Base-by-base conservation (phyloP, 2,888 invertebrate genomes). In the Athetis lepigone region DNA sequence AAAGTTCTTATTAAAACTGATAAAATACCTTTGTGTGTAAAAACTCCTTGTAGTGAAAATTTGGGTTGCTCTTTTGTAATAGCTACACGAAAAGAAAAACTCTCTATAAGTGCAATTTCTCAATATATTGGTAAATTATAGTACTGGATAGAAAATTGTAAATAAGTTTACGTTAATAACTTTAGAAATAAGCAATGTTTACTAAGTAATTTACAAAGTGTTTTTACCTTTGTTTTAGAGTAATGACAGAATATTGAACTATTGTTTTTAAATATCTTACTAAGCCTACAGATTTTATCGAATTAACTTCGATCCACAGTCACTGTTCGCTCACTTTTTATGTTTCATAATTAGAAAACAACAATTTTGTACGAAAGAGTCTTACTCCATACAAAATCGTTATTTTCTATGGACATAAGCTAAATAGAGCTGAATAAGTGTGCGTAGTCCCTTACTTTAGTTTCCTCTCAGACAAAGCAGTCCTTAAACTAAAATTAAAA, bases 41-140 rank as follows among this genome's bases (percentile, higher is more conserved):
- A 42, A 45, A 69, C 54, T 55, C 39, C 47, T 37, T 39, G 40
- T 70, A 72, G 57, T 18, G 42, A 72, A 51, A 11, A 7, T 37
- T 49, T 60, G 50, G 9, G 51, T 56, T 56, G 49, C 47, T 67
- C 56, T 70, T 61, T 25, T 50, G 13, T 33, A 33, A 11, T 33
- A 13, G 13, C 33, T 13, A 58, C 59, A 45, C 71, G 16, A 51
- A 55, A 70, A 66, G 37, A 62, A 62, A 75, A 76, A 67, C 50
- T 70, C 49, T 70, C 57, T 74, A 52, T 80, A 83, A 74, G 82
- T 85, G 84, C 84, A 85, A 83, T 85, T 85, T 83, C 66, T 77
- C 70, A 73, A 79, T 58, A 74, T 75, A 73, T 57, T 52, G 40
- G 37, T 68, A 37, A 55, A 42, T 42, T 54, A 43, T 71, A 42